Evolutionary conservation across 53 echinoderm and acorn worm species (phyloP).

Genomic region (Henricia sp.): DNA sequence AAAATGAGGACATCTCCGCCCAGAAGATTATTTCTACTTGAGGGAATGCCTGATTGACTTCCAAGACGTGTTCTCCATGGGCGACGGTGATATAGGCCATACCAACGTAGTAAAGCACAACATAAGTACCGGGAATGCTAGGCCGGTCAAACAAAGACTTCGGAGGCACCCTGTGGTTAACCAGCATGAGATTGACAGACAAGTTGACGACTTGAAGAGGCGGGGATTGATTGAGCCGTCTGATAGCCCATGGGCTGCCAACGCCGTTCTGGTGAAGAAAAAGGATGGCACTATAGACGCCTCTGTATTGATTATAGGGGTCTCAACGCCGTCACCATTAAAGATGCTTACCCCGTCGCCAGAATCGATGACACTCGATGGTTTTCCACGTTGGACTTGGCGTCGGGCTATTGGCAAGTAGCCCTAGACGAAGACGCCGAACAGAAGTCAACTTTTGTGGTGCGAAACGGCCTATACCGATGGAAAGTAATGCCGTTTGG

Average conservation of each 20-base stretch:
- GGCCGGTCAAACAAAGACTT: not conserved
- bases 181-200: conserved; percentile 30
- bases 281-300: conserved; percentile 31
- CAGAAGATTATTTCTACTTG: not conserved
- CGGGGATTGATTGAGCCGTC: conserved; percentile 30
- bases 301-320: conserved; percentile 26
- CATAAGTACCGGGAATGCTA: conserved; percentile 1
- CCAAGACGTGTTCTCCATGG: conserved; percentile 20
- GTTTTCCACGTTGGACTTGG: too few relatives aligned
- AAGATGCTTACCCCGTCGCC: conserved; percentile 38
- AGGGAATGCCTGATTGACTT: not conserved
- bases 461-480: too few relatives aligned
- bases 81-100: not conserved
- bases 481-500: too few relatives aligned
- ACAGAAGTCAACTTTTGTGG: too few relatives aligned
- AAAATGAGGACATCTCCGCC: too few relatives aligned
- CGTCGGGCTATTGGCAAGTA: too few relatives aligned
- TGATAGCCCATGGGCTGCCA: conserved; percentile 34
- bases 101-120: conserved; percentile 21
- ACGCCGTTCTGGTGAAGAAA: conserved; percentile 17
- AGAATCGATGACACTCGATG: not conserved
- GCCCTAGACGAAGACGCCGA: too few relatives aligned
- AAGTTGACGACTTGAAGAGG: conserved; percentile 8
- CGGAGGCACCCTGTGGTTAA: not conserved
- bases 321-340: conserved; percentile 8